Evolutionary conservation across 1,140 invertebrate species (phyloP), one percentile per base, ranked within the genome.

Genomic region (Drosophila nigrodunni): DNA sequence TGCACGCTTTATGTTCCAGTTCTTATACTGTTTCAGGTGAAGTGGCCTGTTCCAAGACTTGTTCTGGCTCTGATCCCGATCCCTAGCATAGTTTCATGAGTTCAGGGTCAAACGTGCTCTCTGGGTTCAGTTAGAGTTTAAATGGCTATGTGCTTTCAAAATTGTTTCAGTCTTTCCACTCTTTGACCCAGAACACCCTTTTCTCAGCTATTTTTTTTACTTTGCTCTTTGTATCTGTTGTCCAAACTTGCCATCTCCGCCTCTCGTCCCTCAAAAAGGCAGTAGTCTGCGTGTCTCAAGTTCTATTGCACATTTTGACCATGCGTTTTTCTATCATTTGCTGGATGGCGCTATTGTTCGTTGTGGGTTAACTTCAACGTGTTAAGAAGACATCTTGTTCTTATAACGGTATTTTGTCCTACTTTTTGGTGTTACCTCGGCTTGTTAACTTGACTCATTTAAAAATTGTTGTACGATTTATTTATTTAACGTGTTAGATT

Each of bases 71-170:
- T 68, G 25, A 1, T 50, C 18, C 55, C 61, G 49, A 50, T 72
- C 59, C 58, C 59, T 11, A n/a, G 55, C 7, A 43, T 43, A 46
- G 57, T 21, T 43, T 34, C 54, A 58, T 50, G 50, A 30, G 25
- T 41, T n/a, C 49, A 61, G 78, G 83, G 83, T 89, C 85, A 88
- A 80, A 89, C 77, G 83, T 89, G 85, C 82, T 58, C 80, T 68
- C 65, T 88, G 71, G 85, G 83, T 88, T 88, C 85, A 88, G 85
- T 75, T 80, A 64, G 80, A 85, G 83, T 88, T 89, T 88, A 88
- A 88, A 88, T 79, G 83, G 80, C 77, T 85, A 88, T 89, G 83
- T 88, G 83, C 85, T 80, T 80, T 77, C 78, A 70, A 88, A 88
- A 88, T 88, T 88, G 83, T 88, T 89, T 88, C 80, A 73, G 77